Conservation (phyloP, 2,113 vertebrate genomes). For the Delphinapterus leucas region DNA sequence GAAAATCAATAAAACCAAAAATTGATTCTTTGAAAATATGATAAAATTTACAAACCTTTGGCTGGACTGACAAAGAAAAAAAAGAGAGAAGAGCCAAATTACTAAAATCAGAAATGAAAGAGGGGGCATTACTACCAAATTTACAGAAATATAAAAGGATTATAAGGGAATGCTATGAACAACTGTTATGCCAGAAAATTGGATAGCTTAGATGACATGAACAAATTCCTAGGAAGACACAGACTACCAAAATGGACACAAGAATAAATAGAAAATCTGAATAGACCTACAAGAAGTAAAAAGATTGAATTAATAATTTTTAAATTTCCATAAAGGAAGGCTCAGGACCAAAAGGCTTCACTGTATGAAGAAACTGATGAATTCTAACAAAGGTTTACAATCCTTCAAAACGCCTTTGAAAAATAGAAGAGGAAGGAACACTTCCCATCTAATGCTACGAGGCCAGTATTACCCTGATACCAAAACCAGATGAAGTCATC, state of each 20-base stretch:
- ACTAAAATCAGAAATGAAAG: not conserved
- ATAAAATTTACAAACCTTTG: not conserved
- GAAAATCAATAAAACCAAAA: not conserved
- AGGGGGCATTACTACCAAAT: not conserved
- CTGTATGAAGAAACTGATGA: not conserved
- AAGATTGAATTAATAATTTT: not conserved
- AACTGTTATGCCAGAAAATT: not conserved
- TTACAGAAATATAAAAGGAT: not conserved
- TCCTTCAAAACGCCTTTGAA: not conserved
- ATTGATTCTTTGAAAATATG: not conserved
- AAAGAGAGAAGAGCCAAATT: not conserved
- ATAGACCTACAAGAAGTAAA: not conserved
- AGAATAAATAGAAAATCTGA: not conserved
- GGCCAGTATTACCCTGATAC: not conserved
- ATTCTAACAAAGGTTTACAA: not conserved
- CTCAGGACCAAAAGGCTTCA: not conserved
- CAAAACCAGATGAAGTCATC: not conserved
- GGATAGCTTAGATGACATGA: not conserved
- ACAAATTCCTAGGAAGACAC: not conserved
- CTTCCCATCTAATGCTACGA: not conserved
- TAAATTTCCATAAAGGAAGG: not conserved
- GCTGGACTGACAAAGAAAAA: not conserved
- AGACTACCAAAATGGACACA: not conserved
- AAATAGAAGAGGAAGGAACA: not conserved
- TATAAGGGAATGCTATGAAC: not conserved